Percentiles rank a stretch among this genome's conserved stretches.
Evolutionary conservation across 2,113 vertebrate species (phyloP).

Genomic region (Zootoca vivipara): DNA sequence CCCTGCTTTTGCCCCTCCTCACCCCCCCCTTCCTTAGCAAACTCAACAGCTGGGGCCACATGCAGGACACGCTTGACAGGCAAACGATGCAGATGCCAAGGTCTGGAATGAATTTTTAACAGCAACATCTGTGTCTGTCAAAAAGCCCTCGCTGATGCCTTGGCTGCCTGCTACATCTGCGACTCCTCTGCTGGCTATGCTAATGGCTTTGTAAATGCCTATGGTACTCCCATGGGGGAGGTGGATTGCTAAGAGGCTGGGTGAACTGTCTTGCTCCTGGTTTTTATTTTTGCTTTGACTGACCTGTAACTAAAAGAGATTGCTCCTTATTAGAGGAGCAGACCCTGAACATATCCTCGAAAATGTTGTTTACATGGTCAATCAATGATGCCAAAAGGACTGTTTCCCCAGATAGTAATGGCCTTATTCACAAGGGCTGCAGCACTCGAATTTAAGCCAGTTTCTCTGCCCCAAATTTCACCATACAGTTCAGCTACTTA

Average conservation of each 20-base stretch:
- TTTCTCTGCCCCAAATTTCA: neutral
- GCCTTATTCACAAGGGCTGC: neutral
- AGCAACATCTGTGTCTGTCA: slow-evolving; percentile 74
- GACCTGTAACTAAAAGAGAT: slow-evolving; percentile 37
- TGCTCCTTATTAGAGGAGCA: slow-evolving; percentile 47
- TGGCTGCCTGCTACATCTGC: slow-evolving; percentile 54
- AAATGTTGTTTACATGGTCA: slow-evolving; percentile 21
- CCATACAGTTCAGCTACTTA: neutral
- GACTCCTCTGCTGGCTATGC: slow-evolving; percentile 44
- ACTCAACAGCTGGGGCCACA: slow-evolving; percentile 59
- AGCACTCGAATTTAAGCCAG: neutral
- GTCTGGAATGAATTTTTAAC: slow-evolving; percentile 73
- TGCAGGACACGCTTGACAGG: slow-evolving; percentile 57
- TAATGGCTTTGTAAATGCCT: slow-evolving; percentile 45
- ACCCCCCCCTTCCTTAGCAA: slow-evolving; percentile 21
- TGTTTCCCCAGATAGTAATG: slow-evolving; percentile 5
- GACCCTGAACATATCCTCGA: slow-evolving; percentile 35
- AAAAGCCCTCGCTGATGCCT: slow-evolving; percentile 67
- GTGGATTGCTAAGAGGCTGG: slow-evolving; percentile 48
- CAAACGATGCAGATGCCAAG: slow-evolving; percentile 62
- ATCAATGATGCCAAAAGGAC: neutral
- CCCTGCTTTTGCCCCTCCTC: slow-evolving; percentile 32
- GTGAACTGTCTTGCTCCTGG: slow-evolving; percentile 15
- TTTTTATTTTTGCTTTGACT: slow-evolving; percentile 40
- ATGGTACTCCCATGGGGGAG: slow-evolving; percentile 46